Base-by-base conservation (phyloP, 2,888 invertebrate genomes). In the Myopa tessellatipennis region DNA sequence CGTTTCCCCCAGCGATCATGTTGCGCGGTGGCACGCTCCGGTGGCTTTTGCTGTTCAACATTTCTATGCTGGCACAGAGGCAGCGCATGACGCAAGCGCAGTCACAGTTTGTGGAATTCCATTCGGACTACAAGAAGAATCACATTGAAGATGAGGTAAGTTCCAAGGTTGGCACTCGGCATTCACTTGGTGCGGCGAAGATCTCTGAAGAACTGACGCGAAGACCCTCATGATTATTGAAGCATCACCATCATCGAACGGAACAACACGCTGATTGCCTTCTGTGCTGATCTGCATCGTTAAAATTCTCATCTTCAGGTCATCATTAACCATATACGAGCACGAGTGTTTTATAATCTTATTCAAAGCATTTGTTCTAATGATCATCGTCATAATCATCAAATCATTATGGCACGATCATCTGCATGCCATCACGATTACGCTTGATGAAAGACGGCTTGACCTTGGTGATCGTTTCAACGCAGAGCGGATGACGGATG, bases 71-170 rank as follows among this genome's bases (percentile, higher is more conserved):
- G 67, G 14, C 63, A 45, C 65, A 16, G 38, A 63, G 52, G 60
- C 74, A 38, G 34, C 12, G 10, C n/a, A 65, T 55, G 67, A 67
- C 76, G 45, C 65, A 52, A 65, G 55, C 52, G 8, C 55, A 52
- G 34, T 55, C 81, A 45, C 83, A 85, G 78, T 84, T 83, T 78
- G 85, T 87, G 73, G 88, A 87, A 82, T 85, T 86, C 80, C 85
- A 83, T 80, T 79, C 83, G 74, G 85, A 87, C 81, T 88, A 85
- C 80, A 86, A 84, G 78, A 86, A 87, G 80, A 85, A 85, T 81
- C 86, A 86, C 83, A 84, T 84, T 78, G 87, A 87, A 79, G 83
- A 85, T 80, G 83, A 85, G 85, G 85, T 87, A 80, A 82, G 83
- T 83, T 34, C 76, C 61, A 70, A 70, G 69, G 70, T 70, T 70